Percentiles rank a stretch among this genome's conserved stretches.
These are phyloP conservation scores for Lepidochitona cinerea DNA, from an alignment of 2,888 invertebrate species.

Conservation along the genomic window DNA sequence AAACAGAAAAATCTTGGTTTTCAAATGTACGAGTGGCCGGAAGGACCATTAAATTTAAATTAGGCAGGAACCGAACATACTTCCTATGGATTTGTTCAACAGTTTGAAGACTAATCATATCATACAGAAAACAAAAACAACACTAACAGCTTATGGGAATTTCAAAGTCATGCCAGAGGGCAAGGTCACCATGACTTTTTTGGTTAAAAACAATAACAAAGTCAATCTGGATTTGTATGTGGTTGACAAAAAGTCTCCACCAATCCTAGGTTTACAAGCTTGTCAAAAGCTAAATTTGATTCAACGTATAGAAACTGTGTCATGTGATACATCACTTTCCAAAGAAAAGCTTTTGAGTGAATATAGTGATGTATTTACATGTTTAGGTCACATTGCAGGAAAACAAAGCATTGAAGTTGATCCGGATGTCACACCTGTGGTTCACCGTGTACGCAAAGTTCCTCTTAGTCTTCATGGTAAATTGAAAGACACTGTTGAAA, in stretches of 20 bases:
- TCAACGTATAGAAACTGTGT: not conserved
- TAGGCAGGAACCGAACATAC: slow-evolving; percentile 26
- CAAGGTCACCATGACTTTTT: not conserved
- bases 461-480: not conserved
- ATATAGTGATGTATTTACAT: not conserved
- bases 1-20: slow-evolving; percentile 11
- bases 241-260: not conserved
- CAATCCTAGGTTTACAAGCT: not conserved
- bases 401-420: not conserved
- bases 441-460: not conserved
- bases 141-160: not conserved
- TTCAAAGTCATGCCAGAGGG: not conserved
- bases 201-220: not conserved
- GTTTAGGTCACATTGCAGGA: not conserved
- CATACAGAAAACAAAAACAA: not conserved
- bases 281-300: not conserved
- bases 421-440: not conserved
- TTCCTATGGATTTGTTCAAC: slow-evolving; percentile 7
- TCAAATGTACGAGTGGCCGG: slow-evolving; percentile 11
- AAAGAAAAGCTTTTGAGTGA: not conserved
- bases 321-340: not conserved
- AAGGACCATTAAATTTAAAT: slow-evolving; percentile 18
- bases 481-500: not conserved
- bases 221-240: not conserved
- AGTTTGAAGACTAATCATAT: not conserved